A percentile compares a stretch with the other conserved stretches of the same genome.
Evolutionary conservation across 2,797 vertebrate genomes (phyloP).

Genomic region (Amblyraja radiata): DNA sequence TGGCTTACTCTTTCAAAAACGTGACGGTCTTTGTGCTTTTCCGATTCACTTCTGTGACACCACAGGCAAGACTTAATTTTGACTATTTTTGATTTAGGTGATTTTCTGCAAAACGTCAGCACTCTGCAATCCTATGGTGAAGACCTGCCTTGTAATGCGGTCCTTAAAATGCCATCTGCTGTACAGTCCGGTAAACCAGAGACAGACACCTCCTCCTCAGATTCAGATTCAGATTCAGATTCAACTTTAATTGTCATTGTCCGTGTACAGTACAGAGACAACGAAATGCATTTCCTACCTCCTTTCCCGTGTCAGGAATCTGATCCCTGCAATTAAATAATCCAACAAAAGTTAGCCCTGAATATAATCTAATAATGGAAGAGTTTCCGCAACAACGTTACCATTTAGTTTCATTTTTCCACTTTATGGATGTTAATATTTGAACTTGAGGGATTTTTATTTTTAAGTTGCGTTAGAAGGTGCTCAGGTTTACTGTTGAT

Average conservation of each 20-base stretch:
- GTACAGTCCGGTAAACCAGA: neutral
- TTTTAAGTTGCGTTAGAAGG: neutral
- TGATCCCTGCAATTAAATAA: neutral
- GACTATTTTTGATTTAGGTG: neutral
- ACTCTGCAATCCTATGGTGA: neutral
- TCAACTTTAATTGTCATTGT: no score
- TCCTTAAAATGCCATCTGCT: neutral
- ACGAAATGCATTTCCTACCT: no score
- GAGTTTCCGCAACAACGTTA: neutral
- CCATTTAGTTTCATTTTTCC: neutral
- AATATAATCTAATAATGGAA: neutral
- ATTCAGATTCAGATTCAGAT: no score
- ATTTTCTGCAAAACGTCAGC: neutral
- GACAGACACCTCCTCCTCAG: neutral
- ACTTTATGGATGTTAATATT: neutral
- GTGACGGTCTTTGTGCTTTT: neutral
- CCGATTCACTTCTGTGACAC: neutral
- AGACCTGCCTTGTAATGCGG: neutral
- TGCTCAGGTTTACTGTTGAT: neutral
- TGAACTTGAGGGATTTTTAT: neutral
- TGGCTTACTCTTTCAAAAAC: neutral
- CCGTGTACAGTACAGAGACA: no score
- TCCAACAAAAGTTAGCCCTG: neutral
- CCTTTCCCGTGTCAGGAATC: neutral
- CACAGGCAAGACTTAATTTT: neutral